A percentile compares a stretch with the other conserved stretches of the same genome.
Evolutionary conservation across 1,140 invertebrate genomes (phyloP).

Genomic region (Trichonephila inaurata): DNA sequence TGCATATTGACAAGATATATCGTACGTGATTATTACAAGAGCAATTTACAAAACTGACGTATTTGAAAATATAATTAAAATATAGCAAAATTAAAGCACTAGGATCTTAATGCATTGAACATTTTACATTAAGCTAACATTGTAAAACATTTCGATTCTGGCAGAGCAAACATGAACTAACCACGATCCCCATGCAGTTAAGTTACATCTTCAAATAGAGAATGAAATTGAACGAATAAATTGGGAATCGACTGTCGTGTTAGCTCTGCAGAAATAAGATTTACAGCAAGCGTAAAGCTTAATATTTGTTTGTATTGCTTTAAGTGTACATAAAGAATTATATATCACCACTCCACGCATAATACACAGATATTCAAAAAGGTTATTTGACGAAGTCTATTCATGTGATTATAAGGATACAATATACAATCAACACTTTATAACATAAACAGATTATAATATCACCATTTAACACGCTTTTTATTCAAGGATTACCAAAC

Average conservation of each 20-base stretch:
- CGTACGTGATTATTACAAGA: slow-evolving; percentile 65
- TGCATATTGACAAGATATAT: slow-evolving; percentile 66
- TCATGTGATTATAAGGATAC: slow-evolving; percentile 73
- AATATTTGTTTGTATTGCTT: slow-evolving; percentile 74
- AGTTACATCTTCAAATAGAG: not conserved
- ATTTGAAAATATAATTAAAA: slow-evolving; percentile 74
- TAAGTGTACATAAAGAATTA: slow-evolving; percentile 75
- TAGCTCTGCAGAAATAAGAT: not conserved
- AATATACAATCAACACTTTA: slow-evolving; percentile 75
- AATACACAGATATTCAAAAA: slow-evolving; percentile 73
- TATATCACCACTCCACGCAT: slow-evolving; percentile 65
- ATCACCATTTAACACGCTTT: slow-evolving; percentile 68
- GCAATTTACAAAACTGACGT: slow-evolving; percentile 70
- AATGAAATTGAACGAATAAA: slow-evolving; percentile 15
- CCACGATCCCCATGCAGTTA: not conserved
- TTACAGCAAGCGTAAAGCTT: slow-evolving; percentile 67
- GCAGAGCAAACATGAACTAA: not conserved
- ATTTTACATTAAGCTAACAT: slow-evolving; percentile 70
- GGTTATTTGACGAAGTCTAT: slow-evolving; percentile 55
- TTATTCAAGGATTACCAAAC: not conserved
- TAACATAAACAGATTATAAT: slow-evolving; percentile 74
- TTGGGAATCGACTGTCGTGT: not conserved
- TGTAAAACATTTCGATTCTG: slow-evolving; percentile 46
- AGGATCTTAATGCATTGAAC: slow-evolving; percentile 65
- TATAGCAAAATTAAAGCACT: slow-evolving; percentile 76